A percentile compares a stretch with the other conserved stretches of the same genome.
phyloP scores from a whole-genome alignment of 2,797 vertebrate species.

The Darevskia nairensis region DNA sequence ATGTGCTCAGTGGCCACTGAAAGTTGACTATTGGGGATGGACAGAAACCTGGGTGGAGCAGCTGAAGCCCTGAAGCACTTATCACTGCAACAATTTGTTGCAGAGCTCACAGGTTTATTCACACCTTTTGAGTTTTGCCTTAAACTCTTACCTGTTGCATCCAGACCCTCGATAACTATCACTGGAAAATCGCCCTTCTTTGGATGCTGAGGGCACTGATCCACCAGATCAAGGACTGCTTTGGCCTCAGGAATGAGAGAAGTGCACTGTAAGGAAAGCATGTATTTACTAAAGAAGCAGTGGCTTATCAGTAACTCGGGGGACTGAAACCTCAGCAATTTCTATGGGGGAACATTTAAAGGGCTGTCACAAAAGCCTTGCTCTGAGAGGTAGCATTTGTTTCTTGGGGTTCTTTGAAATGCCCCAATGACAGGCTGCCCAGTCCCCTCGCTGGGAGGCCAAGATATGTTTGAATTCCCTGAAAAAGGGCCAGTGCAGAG shows the following conservation, averaged over 20 bases:
- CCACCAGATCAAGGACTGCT: conserved; percentile 81
- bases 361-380: not conserved
- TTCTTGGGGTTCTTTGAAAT: not conserved
- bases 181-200: conserved; percentile 83
- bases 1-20: too few relatives aligned
- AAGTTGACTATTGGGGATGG: too few relatives aligned
- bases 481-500: not conserved
- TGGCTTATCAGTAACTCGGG: not conserved
- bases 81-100: not conserved
- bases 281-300: not conserved
- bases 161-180: conserved; percentile 91
- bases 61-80: not conserved
- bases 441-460: not conserved
- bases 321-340: not conserved
- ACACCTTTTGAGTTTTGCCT: fast-evolving
- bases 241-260: conserved; percentile 86
- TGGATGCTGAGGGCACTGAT: conserved; percentile 70
- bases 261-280: conserved; percentile 79
- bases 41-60: too few relatives aligned
- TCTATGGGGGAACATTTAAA: too few relatives aligned
- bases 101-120: not conserved
- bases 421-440: too few relatives aligned
- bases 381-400: not conserved
- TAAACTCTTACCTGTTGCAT: conserved; percentile 89
- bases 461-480: not conserved